phyloP scores from a whole-genome alignment of 2,888 invertebrate genomes.

The Schrankia costaestrigalis region DNA sequence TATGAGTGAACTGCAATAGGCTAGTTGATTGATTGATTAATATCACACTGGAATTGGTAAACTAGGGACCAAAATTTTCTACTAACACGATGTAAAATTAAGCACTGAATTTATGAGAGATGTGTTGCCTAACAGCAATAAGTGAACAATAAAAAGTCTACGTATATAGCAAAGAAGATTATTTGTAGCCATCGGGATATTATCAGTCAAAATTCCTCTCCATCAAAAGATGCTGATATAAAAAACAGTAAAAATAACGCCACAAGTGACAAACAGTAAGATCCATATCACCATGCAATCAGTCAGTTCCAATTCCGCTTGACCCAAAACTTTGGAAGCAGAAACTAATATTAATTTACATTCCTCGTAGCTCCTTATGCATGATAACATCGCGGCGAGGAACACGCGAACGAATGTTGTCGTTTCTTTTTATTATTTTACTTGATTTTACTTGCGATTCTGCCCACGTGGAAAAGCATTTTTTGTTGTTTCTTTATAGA shows the following conservation, averaged over 20 bases:
- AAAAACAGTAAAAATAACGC: background rate
- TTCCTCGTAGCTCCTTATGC: slow-evolving; percentile 13
- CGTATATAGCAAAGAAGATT: too few relatives aligned
- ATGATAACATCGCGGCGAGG: slow-evolving; percentile 24
- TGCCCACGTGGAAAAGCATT: background rate
- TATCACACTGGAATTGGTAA: too few relatives aligned
- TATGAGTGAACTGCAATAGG: too few relatives aligned
- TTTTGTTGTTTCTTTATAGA: background rate
- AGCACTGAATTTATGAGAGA: too few relatives aligned
- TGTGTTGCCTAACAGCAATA: too few relatives aligned
- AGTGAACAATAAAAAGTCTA: too few relatives aligned
- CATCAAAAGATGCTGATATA: background rate
- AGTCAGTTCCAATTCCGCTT: slow-evolving; percentile 15
- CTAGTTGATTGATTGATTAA: too few relatives aligned
- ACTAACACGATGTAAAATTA: too few relatives aligned
- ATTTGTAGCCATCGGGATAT: too few relatives aligned
- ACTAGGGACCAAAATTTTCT: too few relatives aligned
- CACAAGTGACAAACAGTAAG: slow-evolving; percentile 1
- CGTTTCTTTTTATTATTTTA: slow-evolving; percentile 5
- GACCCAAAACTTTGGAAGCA: slow-evolving; percentile 19
- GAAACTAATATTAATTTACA: slow-evolving; percentile 32
- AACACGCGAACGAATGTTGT: slow-evolving; percentile 19
- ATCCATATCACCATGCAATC: slow-evolving; percentile 18
- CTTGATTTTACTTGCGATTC: background rate
- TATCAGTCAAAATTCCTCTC: background rate